Evolutionary conservation across 2,888 invertebrate genomes (phyloP), one percentile per base, ranked within the genome.

Genomic region (Leptinotarsa juncta): DNA sequence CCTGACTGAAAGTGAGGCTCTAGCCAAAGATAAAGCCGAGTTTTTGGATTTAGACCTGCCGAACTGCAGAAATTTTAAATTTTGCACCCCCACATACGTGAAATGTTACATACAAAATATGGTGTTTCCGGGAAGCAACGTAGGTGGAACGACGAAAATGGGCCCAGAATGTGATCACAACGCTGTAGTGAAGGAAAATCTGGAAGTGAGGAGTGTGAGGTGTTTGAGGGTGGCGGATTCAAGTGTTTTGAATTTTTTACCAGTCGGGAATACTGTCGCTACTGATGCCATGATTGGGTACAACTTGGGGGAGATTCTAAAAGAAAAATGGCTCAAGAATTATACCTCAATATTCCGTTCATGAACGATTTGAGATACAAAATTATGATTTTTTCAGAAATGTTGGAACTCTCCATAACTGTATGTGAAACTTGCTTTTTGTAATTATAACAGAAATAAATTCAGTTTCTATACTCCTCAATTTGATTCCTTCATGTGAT

Each of bases 261-360:
- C 86, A 0, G 74, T 86, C 2, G 87, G 86, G 2, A 88, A 87
- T 70, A 90, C 90, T 15, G 89, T 90, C 72, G 90, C 90, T 0
- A 89, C 90, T 0, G 88, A 89, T 12, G 89, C 90, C 20, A 90
- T 91, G 90, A 89, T 91, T 32, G 91, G 88, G 0, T 90, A 90
- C 78, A 89, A 89, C 76, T 88, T 88, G n/a, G 86, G 89, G 3
- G 89, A 90, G 77, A 83, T 89, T 78, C 87, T 90, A 20, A 88
- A 87, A 69, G 76, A 78, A 55, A 82, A 82, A 67, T 83, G 83
- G 83, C 48, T 81, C 10, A 81, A 80, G 57, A 79, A 79, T 62
- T 83, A 82, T 60, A 70, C 65, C n/a, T 79, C 80, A 18, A 42
- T 69, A 42, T 69, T 69, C n/a, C 55, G 23, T 57, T 23, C 57